Conservation (phyloP, 2,888 invertebrate species). For the Rotaria socialis region DNA sequence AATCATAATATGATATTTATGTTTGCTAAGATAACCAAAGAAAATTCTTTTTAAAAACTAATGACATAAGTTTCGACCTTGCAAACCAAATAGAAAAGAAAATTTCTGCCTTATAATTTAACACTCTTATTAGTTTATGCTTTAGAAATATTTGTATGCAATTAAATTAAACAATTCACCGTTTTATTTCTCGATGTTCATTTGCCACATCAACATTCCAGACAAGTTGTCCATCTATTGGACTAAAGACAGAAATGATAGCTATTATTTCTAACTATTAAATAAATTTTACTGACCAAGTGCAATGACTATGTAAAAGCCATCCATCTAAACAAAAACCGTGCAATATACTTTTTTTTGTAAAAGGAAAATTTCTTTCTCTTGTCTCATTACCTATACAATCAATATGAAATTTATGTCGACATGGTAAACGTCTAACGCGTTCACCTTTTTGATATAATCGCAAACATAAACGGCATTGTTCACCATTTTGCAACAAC, state of each 20-base stretch:
- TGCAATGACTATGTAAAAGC: slow-evolving; percentile 56
- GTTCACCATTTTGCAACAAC: slow-evolving; percentile 54
- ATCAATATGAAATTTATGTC: slow-evolving; percentile 58
- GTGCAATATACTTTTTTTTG: too few species aligned
- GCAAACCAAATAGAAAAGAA: too few species aligned
- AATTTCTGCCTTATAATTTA: too few species aligned
- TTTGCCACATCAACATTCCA: slow-evolving; percentile 47
- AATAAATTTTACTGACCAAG: slow-evolving; percentile 47
- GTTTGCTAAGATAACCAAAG: too few species aligned
- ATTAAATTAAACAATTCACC: not conserved
- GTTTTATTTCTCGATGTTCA: not conserved
- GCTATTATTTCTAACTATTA: too few species aligned
- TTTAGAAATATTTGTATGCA: too few species aligned
- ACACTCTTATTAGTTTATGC: too few species aligned
- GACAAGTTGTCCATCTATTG: slow-evolving; percentile 55
- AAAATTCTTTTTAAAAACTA: too few species aligned
- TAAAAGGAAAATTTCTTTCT: too few species aligned
- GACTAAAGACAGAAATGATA: slow-evolving; percentile 49
- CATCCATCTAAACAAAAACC: slow-evolving; percentile 57
- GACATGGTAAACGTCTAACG: slow-evolving; percentile 56
- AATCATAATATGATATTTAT: too few species aligned
- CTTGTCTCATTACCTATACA: slow-evolving; percentile 57
- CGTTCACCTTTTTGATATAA: slow-evolving; percentile 52
- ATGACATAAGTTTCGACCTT: too few species aligned
- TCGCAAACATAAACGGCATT: slow-evolving; percentile 58